Conservation (phyloP, 2,797 vertebrate species). For the Falco columbarius region DNA sequence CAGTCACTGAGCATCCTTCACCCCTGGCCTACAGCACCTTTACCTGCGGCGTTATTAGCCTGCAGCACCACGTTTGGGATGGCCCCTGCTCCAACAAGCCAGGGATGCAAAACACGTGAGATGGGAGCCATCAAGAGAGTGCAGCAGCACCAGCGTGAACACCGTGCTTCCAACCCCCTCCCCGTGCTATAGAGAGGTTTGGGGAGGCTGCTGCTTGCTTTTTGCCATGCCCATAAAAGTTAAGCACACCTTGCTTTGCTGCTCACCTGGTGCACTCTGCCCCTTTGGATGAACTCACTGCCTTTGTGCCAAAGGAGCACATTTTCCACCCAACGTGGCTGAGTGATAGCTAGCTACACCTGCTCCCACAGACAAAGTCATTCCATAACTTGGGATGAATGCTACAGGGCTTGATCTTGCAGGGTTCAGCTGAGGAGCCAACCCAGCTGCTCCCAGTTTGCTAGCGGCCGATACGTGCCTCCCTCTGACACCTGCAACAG, state of each 20-base stretch:
- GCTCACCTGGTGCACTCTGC: background rate
- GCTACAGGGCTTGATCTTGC: background rate
- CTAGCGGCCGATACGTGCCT: background rate
- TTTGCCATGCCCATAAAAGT: no score
- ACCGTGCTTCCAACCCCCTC: background rate
- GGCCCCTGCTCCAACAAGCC: background rate
- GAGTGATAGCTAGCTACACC: background rate
- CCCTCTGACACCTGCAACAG: background rate
- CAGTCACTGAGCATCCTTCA: background rate
- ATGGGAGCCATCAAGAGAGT: background rate
- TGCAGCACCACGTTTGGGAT: rapidly evolving
- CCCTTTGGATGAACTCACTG: background rate
- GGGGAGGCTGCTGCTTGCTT: background rate
- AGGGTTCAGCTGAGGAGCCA: background rate
- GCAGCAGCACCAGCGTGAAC: background rate
- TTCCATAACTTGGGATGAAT: background rate
- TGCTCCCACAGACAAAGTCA: background rate
- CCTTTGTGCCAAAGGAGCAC: background rate
- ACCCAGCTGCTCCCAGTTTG: background rate
- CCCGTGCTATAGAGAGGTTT: rapidly evolving
- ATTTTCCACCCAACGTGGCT: background rate
- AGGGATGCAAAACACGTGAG: rapidly evolving
- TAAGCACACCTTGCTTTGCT: no score
- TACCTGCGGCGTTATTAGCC: background rate
- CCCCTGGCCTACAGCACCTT: background rate